A percentile compares a stretch with the other conserved stretches of the same genome.
These are phyloP conservation scores for Octopus bimaculoides DNA, from an alignment of 1,140 invertebrate species.

Conservation along the genomic window DNA sequence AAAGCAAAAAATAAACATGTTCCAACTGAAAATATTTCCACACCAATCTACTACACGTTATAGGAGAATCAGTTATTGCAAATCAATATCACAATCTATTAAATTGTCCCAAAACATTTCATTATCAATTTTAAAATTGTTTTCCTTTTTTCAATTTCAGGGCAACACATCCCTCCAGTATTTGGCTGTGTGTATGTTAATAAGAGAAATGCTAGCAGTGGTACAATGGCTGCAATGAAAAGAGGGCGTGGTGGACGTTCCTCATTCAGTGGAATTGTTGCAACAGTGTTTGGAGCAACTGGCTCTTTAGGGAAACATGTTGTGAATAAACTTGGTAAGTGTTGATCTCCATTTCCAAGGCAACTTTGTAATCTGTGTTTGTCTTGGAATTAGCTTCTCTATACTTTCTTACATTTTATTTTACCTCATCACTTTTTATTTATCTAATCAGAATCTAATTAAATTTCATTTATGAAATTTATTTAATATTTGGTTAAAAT, in stretches of 20 bases:
- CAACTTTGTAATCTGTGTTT: no score
- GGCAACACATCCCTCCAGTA: slow-evolving; percentile 23
- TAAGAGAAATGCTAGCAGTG: slow-evolving; percentile 25
- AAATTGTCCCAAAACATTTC: neutral
- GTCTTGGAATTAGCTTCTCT: no score
- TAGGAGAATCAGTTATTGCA: no score
- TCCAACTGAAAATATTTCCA: no score
- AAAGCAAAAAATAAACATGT: no score
- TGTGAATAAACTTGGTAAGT: slow-evolving; percentile 83
- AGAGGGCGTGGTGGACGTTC: slow-evolving; percentile 89
- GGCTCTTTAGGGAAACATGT: slow-evolving; percentile 86
- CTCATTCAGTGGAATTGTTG: slow-evolving; percentile 94
- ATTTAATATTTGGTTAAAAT: no score
- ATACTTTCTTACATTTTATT: no score
- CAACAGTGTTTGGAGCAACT: slow-evolving; percentile 91
- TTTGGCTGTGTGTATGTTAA: slow-evolving; percentile 20
- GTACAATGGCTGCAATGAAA: slow-evolving; percentile 58
- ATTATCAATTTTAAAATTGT: neutral
- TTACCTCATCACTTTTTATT: no score
- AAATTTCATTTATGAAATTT: no score
- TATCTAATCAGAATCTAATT: no score
- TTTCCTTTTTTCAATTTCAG: slow-evolving; percentile 22
- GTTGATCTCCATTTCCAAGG: neutral
- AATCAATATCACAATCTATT: no score
- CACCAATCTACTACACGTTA: no score